phyloP scores from a whole-genome alignment of 1,140 invertebrate genomes.

The Diplogasteroides magnus region DNA sequence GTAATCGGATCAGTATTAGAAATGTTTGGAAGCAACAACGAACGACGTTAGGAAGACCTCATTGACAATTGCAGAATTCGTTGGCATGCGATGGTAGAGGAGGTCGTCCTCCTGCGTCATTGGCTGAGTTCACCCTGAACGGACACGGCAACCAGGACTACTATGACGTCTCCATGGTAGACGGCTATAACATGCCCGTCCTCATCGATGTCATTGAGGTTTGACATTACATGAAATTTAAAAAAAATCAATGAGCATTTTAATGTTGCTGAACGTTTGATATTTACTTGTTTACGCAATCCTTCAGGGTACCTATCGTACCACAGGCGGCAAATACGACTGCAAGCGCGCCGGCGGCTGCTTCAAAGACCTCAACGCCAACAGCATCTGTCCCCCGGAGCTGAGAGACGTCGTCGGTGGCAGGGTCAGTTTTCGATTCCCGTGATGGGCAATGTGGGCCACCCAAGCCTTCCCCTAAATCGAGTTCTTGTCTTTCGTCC shows the following conservation, averaged over 20 bases:
- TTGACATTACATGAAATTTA: too few relatives aligned
- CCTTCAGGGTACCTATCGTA: neutral
- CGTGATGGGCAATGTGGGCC: too few relatives aligned
- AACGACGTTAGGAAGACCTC: too few relatives aligned
- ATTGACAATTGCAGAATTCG: too few relatives aligned
- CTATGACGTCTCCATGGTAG: conserved; percentile 59
- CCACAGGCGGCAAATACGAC: conserved; percentile 48
- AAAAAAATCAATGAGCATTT: too few relatives aligned
- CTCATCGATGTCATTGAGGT: conserved; percentile 34
- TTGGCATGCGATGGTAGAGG: conserved; percentile 57
- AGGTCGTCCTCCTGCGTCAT: conserved; percentile 57
- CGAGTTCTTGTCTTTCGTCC: too few relatives aligned
- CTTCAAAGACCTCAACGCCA: conserved; percentile 53
- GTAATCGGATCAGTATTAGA: too few relatives aligned
- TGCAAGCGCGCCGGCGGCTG: conserved; percentile 54
- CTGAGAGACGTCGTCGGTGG: conserved; percentile 40
- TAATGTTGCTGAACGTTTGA: neutral
- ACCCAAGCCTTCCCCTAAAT: too few relatives aligned
- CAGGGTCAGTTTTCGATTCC: conserved; percentile 6
- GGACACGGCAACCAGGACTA: conserved; percentile 35
- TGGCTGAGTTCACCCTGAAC: conserved; percentile 45
- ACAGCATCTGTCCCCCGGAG: conserved; percentile 54
- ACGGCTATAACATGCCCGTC: conserved; percentile 57
- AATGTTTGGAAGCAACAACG: too few relatives aligned
- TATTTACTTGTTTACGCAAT: too few relatives aligned